Percentiles rank a stretch among this genome's conserved stretches.
These are phyloP conservation scores for Rhizoglyphus robini DNA, from an alignment of 1,140 invertebrate genomes.

Conservation along the genomic window DNA sequence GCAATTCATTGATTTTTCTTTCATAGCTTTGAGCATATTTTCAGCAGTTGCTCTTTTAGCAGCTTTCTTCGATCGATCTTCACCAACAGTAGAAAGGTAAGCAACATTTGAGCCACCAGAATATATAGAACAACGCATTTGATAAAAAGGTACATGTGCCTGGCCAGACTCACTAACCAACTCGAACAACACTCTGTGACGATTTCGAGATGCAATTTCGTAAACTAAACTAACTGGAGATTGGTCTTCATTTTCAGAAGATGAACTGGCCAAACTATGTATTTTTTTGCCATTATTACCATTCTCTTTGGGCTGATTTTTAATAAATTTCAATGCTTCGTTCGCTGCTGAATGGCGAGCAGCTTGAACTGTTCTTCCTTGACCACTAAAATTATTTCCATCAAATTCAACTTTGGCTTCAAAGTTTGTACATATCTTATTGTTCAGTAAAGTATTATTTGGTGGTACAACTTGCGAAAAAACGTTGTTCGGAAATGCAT, in stretches of 20 bases:
- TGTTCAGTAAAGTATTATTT: background rate
- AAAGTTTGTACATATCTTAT: background rate
- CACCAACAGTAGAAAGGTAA: too few species aligned
- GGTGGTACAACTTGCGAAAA: background rate
- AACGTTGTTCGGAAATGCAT: too few species aligned
- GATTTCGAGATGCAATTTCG: background rate
- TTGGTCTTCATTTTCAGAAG: background rate
- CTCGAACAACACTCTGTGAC: background rate
- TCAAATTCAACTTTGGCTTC: conserved; percentile 3
- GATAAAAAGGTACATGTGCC: background rate
- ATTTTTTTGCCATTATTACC: background rate
- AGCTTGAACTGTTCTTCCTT: background rate
- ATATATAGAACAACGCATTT: background rate
- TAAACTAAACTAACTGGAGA: background rate
- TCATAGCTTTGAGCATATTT: background rate
- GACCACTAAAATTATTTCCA: background rate
- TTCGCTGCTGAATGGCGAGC: background rate
- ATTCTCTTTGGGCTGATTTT: background rate
- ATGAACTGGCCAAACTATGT: background rate
- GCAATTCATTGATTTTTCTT: background rate
- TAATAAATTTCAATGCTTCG: background rate
- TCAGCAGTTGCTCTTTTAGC: conserved; percentile 1
- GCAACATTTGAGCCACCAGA: too few species aligned
- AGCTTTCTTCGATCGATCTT: background rate
- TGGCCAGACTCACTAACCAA: background rate